These are phyloP conservation scores for Sprattus sprattus DNA, from an alignment of 2,113 vertebrate genomes.

Conservation along the genomic window DNA sequence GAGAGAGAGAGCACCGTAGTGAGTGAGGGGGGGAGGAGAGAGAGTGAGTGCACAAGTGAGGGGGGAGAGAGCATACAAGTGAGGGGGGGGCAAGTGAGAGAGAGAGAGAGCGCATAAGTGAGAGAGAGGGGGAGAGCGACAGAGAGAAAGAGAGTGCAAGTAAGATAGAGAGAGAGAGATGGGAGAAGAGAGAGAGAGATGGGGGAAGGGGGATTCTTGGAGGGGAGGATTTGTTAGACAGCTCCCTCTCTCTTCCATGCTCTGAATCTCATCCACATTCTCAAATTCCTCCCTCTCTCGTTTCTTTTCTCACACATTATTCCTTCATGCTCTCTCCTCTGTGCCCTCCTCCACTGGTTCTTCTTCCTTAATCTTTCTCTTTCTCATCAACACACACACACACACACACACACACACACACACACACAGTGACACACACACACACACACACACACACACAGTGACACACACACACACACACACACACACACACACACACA, in stretches of 20 bases:
- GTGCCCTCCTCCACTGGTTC: neutral
- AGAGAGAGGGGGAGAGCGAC: no score
- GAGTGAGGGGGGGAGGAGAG: neutral
- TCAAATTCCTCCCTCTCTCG: constrained; percentile 18
- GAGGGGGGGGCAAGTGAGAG: neutral
- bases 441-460: neutral
- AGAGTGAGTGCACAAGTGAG: neutral
- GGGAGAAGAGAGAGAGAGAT: neutral
- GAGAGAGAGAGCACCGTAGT: no score
- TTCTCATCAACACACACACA: neutral
- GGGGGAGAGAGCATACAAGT: neutral
- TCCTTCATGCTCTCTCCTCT: neutral
- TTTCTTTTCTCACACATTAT: neutral
- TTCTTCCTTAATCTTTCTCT: neutral
- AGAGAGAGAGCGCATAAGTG: no score
- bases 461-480: neutral
- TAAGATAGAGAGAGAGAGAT: no score
- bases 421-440: neutral
- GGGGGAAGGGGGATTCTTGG: constrained; percentile 12
- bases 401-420: neutral
- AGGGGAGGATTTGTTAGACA: constrained; percentile 31
- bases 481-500: neutral
- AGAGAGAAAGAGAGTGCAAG: no score
- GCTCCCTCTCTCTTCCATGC: constrained; percentile 52
- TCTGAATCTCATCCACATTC: constrained; percentile 35